These are phyloP conservation scores for Cephus pygmeus DNA, from an alignment of 2,888 invertebrate species.

Conservation along the genomic window DNA sequence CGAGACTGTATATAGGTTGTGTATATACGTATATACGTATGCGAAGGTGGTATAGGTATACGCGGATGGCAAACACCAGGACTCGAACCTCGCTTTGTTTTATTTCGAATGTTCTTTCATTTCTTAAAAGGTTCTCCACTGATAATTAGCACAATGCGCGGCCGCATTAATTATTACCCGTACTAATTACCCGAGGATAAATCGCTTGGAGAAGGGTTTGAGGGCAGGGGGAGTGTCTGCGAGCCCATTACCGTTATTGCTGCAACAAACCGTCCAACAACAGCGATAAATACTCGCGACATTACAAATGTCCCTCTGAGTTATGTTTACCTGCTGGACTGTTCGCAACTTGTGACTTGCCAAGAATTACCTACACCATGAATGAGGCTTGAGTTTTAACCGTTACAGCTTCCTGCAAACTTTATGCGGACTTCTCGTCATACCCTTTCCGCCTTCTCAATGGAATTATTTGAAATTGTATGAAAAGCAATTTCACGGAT, in stretches of 20 bases:
- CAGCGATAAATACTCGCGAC: conserved; percentile 58
- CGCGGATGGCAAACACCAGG: conserved; percentile 25
- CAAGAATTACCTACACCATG: neutral
- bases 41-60: conserved; percentile 18
- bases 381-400: neutral
- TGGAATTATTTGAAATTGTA: conserved; percentile 20
- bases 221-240: conserved; percentile 29
- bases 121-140: conserved; percentile 65
- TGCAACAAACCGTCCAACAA: conserved; percentile 64
- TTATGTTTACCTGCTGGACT: conserved; percentile 53
- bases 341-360: neutral
- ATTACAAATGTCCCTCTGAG: conserved; percentile 57
- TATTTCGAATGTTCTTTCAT: conserved; percentile 66
- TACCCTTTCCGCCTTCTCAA: neutral
- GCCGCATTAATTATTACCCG: conserved; percentile 65
- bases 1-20: conserved; percentile 12
- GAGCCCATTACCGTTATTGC: conserved; percentile 65
- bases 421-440: neutral
- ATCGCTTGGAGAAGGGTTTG: conserved; percentile 48
- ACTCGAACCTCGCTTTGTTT: conserved; percentile 48
- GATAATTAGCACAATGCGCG: conserved; percentile 66
- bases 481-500: neutral
- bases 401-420: neutral
- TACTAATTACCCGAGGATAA: conserved; percentile 66
- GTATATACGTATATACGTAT: conserved; percentile 19